A percentile compares a stretch with the other conserved stretches of the same genome.
These are phyloP conservation scores for Pseudorasbora parva DNA, from an alignment of 2,113 vertebrate species.

Conservation along the genomic window DNA sequence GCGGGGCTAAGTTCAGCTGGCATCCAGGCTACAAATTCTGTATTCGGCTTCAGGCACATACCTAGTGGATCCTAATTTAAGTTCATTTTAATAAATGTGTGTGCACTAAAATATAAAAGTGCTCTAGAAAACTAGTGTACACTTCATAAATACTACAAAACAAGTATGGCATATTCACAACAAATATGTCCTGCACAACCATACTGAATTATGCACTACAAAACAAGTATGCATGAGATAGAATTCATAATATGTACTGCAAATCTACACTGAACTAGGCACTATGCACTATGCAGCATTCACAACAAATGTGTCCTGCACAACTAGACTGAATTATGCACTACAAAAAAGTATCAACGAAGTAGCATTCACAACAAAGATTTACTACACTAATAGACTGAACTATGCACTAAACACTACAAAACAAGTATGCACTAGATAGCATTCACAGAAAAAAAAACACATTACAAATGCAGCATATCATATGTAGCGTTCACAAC, in stretches of 20 bases:
- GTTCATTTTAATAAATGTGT: background rate
- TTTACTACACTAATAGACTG: no score
- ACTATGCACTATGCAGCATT: background rate
- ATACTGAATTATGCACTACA: background rate
- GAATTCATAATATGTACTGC: background rate
- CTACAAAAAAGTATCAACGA: no score
- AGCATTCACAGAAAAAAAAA: no score
- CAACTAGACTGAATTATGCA: no score
- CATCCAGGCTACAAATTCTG: no score
- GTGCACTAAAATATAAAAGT: background rate
- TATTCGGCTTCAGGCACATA: no score
- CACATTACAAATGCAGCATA: background rate
- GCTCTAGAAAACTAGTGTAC: background rate
- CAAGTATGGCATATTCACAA: background rate
- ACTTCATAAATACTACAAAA: background rate
- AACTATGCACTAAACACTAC: no score
- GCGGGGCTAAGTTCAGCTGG: no score
- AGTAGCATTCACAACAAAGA: no score
- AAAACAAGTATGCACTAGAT: background rate
- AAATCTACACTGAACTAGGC: background rate
- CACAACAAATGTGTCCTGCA: no score
- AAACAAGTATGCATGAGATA: background rate
- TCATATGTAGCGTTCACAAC: background rate
- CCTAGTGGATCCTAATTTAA: background rate
- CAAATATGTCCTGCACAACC: background rate